These are phyloP conservation scores for Aphrophora alni DNA, from an alignment of 2,888 invertebrate genomes.

Conservation along the genomic window DNA sequence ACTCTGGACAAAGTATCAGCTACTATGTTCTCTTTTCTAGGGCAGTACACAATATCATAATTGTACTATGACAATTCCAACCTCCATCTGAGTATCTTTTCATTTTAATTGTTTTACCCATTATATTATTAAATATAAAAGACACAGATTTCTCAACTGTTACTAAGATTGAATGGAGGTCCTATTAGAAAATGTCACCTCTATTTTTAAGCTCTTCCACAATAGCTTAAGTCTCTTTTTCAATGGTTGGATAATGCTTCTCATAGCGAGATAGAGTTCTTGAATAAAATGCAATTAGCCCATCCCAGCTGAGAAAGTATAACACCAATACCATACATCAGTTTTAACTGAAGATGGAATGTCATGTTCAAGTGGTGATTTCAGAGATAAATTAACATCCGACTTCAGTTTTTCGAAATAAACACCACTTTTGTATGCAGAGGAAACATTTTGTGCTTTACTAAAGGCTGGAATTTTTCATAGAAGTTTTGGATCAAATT, in stretches of 20 bases:
- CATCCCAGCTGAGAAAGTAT: too few species aligned
- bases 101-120: neutral
- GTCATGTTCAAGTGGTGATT: neutral
- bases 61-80: too few species aligned
- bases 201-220: neutral
- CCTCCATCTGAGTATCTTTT: neutral
- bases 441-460: neutral
- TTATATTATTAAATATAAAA: neutral
- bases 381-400: neutral
- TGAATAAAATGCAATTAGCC: neutral
- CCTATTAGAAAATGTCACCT: neutral
- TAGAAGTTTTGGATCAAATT: neutral
- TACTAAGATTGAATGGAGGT: neutral
- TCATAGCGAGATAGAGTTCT: neutral
- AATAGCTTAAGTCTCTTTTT: neutral
- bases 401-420: neutral
- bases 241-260: neutral
- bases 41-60: neutral
- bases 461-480: neutral
- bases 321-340: too few species aligned
- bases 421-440: neutral
- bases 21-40: too few species aligned
- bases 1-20: neutral
- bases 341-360: neutral
- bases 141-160: neutral